phyloP scores from a whole-genome alignment of 2,797 vertebrate species.

The Hypotaenidia philippensis region DNA sequence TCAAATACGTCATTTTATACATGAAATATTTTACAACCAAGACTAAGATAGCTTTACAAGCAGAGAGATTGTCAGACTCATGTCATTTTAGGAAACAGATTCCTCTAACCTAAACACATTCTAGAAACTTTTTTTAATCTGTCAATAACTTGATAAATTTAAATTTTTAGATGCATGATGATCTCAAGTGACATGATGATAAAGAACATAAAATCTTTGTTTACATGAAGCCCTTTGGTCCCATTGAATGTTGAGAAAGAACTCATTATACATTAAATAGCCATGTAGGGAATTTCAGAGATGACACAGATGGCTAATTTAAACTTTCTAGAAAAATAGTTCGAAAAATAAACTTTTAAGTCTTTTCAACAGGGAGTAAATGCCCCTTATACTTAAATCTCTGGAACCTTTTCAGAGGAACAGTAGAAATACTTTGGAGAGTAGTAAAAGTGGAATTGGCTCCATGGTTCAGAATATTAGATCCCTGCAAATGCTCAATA shows the following conservation, averaged over 20 bases:
- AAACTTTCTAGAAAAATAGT: background rate
- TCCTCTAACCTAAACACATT: background rate
- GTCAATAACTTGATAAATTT: background rate
- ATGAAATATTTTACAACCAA: background rate
- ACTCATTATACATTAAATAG: background rate
- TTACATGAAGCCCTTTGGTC: background rate
- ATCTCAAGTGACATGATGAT: background rate
- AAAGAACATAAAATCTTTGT: background rate
- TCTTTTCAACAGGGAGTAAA: background rate
- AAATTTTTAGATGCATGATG: background rate
- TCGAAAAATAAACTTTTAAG: background rate
- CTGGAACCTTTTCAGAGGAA: background rate
- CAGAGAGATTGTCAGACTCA: background rate
- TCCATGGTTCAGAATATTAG: slow-evolving; percentile 9
- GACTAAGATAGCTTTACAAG: background rate
- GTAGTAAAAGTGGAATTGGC: slow-evolving; percentile 26
- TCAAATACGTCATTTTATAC: background rate
- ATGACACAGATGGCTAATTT: background rate
- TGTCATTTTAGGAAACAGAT: background rate
- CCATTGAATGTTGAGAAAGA: background rate
- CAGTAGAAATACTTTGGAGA: slow-evolving; percentile 18
- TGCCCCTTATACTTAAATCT: background rate
- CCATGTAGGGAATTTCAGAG: background rate
- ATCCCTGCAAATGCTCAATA: slow-evolving; percentile 41
- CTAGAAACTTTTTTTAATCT: background rate